Evolutionary conservation across 2,888 invertebrate genomes (phyloP), one percentile per base, ranked within the genome.

Genomic region (Andrena chrysosceles): DNA sequence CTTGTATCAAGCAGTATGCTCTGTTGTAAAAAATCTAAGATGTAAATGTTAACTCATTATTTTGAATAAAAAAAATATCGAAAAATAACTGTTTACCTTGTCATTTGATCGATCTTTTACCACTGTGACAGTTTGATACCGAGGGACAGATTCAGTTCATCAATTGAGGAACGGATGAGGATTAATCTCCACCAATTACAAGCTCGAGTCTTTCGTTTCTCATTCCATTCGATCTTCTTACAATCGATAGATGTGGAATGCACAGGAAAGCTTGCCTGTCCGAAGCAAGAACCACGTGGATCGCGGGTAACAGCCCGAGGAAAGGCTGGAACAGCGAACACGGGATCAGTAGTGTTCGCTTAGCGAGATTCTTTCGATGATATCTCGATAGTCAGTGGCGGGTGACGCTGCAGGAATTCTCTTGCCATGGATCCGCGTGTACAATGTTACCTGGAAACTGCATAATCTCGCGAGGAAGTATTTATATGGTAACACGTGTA

Each of bases 371-470:
- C 71, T 78, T 70, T 72, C 79, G 86, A 87, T 81, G 68, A 77
- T 80, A 88, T 86, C 88, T 81, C 63, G 76, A 83, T 85, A 83
- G 75, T 54, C 62, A 70, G 74, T 76, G 76, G 64, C 82, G 54
- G 83, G 68, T 83, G 86, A 83, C 80, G 78, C 86, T 71, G 68
- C 81, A 78, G 86, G 78, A 83, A 83, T 85, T 83, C 88, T 75
- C 60, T 56, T 48, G 67, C 62, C 16, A 23, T 66, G 35, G 26
- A 70, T 59, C 64, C 26, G 68, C n/a, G 13, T 77, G 48, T 54
- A 68, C 77, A 78, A 75, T 83, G 69, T 69, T 60, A 67, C 59
- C 31, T 29, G 67, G 49, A n/a, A 59, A 78, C 77, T 69, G 64
- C 56, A 63, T 68, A 48, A 77, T 59, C 66, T 66, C 1, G 54